A percentile compares a stretch with the other conserved stretches of the same genome.
phyloP scores from a whole-genome alignment of 1,140 invertebrate species.

The Pseudoatta argentina region DNA sequence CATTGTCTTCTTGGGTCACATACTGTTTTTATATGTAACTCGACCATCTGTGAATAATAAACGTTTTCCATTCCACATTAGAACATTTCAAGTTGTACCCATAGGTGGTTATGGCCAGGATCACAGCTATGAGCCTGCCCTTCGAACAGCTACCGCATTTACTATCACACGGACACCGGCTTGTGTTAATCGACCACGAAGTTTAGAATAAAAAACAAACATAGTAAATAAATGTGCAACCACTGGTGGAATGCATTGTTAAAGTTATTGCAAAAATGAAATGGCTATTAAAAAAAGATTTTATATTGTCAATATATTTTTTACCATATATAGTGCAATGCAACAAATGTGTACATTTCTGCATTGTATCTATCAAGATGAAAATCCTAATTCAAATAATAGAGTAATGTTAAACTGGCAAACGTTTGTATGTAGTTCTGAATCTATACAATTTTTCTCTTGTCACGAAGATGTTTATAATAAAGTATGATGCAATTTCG shows the following conservation, averaged over 20 bases:
- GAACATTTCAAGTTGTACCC: slow-evolving; percentile 81
- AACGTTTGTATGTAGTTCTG: neutral
- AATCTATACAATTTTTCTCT: slow-evolving; percentile 28
- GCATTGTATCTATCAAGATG: neutral
- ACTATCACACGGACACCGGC: slow-evolving; percentile 69
- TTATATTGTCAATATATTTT: slow-evolving; percentile 51
- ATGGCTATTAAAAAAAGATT: neutral
- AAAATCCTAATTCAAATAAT: slow-evolving; percentile 1
- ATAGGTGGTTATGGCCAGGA: slow-evolving; percentile 77
- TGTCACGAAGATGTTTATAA: slow-evolving; percentile 39
- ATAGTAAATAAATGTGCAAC: neutral
- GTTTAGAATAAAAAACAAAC: neutral
- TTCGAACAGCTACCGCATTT: slow-evolving; percentile 69
- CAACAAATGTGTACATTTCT: neutral
- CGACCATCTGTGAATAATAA: slow-evolving; percentile 78
- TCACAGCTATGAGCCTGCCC: slow-evolving; percentile 79
- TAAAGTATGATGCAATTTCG: slow-evolving; percentile 31
- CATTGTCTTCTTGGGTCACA: slow-evolving; percentile 92
- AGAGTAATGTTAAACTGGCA: slow-evolving; percentile 11
- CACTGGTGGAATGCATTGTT: slow-evolving; percentile 9
- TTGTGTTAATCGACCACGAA: slow-evolving; percentile 21
- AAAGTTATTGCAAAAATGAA: neutral
- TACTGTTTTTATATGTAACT: slow-evolving; percentile 90
- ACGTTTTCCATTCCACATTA: slow-evolving; percentile 83
- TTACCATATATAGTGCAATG: slow-evolving; percentile 2